These are phyloP conservation scores for Epiperipatus broadwayi DNA, from an alignment of 2,888 invertebrate species.

Conservation along the genomic window DNA sequence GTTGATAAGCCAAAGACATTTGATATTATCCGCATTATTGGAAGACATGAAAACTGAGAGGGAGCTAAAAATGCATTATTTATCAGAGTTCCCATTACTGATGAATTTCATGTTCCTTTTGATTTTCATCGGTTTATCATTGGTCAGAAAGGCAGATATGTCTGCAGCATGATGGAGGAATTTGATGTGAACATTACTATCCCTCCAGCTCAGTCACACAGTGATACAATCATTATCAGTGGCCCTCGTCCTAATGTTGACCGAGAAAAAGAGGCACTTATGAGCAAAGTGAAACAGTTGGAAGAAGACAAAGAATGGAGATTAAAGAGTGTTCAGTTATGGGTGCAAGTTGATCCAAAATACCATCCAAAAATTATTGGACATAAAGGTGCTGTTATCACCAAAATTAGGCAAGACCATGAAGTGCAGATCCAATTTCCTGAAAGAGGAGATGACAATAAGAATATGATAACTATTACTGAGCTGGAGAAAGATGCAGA, in stretches of 20 bases:
- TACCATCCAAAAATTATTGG: conserved; percentile 95
- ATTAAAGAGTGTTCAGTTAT: conserved; percentile 51
- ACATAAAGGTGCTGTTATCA: conserved; percentile 67
- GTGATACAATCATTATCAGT: conserved; percentile 39
- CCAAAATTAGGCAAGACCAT: conserved; percentile 67
- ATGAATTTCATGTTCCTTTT: conserved; percentile 57
- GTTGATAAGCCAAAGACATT: conserved; percentile 26
- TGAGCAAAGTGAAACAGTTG: conserved; percentile 55
- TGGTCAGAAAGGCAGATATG: conserved; percentile 72
- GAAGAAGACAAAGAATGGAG: conserved; percentile 67
- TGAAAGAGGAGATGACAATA: conserved; percentile 52
- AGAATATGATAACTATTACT: conserved; percentile 64
- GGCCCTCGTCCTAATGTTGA: conserved; percentile 67
- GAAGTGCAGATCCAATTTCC: conserved; percentile 86
- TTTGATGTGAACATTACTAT: conserved; percentile 83
- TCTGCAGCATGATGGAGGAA: conserved; percentile 64
- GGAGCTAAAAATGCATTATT: conserved; percentile 70
- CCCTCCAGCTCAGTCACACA: too few relatives aligned
- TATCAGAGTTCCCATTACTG: conserved; percentile 32
- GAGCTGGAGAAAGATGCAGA: conserved; percentile 79
- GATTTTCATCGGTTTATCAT: conserved; percentile 84
- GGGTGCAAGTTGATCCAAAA: conserved; percentile 72
- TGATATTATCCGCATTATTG: conserved; percentile 71
- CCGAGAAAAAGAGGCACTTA: conserved; percentile 60
- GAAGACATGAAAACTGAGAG: conserved; percentile 68